phyloP scores from a whole-genome alignment of 2,888 invertebrate genomes.

The Pseudococcus longispinus region DNA sequence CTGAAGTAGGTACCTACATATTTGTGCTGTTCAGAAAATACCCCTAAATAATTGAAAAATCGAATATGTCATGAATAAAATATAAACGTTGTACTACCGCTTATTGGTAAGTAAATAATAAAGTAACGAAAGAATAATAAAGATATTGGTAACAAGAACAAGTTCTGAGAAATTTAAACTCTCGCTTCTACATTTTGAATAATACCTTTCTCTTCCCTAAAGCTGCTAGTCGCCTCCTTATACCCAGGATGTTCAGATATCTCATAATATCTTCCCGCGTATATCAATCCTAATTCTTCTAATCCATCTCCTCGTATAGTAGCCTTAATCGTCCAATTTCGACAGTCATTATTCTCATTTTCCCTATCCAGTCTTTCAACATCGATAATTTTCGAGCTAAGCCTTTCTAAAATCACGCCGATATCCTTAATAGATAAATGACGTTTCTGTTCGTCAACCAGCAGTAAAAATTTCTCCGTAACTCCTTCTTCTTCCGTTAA shows the following conservation, averaged over 20 bases:
- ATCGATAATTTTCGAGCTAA: constrained; percentile 91
- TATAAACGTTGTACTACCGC: constrained; percentile 7
- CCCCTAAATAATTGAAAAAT: neutral
- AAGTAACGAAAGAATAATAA: constrained; percentile 41
- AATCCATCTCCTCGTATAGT: constrained; percentile 90
- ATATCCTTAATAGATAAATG: constrained; percentile 94
- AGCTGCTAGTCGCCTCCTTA: constrained; percentile 77
- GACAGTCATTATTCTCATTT: constrained; percentile 90
- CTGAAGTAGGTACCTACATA: neutral
- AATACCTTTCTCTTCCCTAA: constrained; percentile 51
- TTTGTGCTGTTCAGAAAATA: neutral
- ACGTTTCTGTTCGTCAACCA: constrained; percentile 91
- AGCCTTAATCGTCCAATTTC: constrained; percentile 96
- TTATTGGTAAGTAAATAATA: constrained; percentile 4
- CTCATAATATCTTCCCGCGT: constrained; percentile 94
- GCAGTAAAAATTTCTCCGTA: constrained; percentile 89
- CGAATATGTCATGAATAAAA: neutral
- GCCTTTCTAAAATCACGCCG: constrained; percentile 89
- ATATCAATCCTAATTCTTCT: constrained; percentile 89
- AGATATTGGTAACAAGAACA: constrained; percentile 54
- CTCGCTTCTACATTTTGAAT: constrained; percentile 55
- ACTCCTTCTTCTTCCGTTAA: constrained; percentile 89
- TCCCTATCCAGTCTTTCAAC: constrained; percentile 91
- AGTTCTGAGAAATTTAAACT: constrained; percentile 46
- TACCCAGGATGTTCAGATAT: constrained; percentile 94